Base-by-base conservation (phyloP, 2,113 vertebrate genomes). In the Panthera uncia region DNA sequence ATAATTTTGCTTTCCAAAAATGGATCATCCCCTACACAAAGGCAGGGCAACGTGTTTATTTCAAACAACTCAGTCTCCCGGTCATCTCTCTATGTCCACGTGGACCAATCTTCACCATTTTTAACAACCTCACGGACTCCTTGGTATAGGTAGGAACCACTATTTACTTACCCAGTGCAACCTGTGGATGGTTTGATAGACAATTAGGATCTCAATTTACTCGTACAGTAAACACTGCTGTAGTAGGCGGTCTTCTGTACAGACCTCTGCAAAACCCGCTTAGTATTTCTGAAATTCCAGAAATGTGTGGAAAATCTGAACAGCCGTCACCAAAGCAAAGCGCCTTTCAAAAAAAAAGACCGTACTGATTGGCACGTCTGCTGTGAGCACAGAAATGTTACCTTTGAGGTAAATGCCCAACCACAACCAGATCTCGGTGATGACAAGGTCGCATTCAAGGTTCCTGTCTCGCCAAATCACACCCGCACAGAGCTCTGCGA, bases 361-460 rank as follows among this genome's bases (percentile, higher is more conserved):
- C 1, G 19, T 2, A 2, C 27, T 25, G 80, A 55, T 57, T 9
- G 19, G 21, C 11, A 52, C 8, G 2, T 16, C 45, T 5, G 18
- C 63, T n/a, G 12, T 25, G 38, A 29, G 50, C 50, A 18, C 0
- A 12, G 78, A 79, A 57, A 74, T 29, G 10, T 33, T 76, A 65
- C 19, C 78, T 27, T 29, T 15, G 48, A 48, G 31, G 25, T 33
- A 18, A 82, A 52, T n/a, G 14, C 19, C n/a, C 73, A 52, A 8
- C n/a, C 19, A 13, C 11, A 11, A 1, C 29, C 1, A 0, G 78
- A 57, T n/a, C n/a, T 15, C 1, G 0, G 45, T 0, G 0, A 16
- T 0, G 8, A 31, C 1, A 2, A 31, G 33, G 50, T 29, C 1
- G 27, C 15, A 4, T 57, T 50, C 93, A 3, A 1, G 41, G 57